Percentiles rank a stretch among this genome's conserved stretches.
Conservation (phyloP, 2,797 vertebrate species). For the Sebastes nivosus region DNA sequence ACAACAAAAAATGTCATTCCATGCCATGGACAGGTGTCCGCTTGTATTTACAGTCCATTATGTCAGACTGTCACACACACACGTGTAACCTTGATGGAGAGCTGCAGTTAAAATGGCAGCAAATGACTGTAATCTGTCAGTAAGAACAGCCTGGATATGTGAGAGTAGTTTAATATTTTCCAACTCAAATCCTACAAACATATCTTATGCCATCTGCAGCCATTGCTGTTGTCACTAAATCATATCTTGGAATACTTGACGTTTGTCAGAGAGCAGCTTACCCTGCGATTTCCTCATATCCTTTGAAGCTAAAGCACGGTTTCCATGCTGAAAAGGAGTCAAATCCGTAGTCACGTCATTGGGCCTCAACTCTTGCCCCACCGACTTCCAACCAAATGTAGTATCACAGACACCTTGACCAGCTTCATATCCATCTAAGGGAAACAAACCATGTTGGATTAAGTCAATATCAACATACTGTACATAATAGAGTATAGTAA, state of each 20-base stretch:
- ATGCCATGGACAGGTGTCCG: background rate
- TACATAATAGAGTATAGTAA: too few relatives aligned
- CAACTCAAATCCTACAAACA: background rate
- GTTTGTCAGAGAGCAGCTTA: conserved; percentile 66
- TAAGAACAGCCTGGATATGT: background rate
- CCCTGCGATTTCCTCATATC: conserved; percentile 99
- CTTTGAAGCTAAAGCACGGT: conserved; percentile 99
- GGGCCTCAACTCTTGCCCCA: conserved; percentile 99
- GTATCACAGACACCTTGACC: conserved; percentile 96
- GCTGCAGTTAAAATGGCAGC: background rate
- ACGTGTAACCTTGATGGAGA: background rate
- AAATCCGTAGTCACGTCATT: conserved; percentile 98
- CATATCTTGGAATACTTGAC: background rate
- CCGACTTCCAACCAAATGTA: conserved; percentile 99
- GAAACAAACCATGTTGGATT: background rate
- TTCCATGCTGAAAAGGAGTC: conserved; percentile 98
- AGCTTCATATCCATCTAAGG: conserved; percentile 93
- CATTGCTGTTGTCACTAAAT: background rate
- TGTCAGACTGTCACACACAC: background rate
- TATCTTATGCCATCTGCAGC: background rate
- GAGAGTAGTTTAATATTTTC: background rate
- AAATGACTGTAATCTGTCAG: background rate
- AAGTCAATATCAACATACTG: background rate
- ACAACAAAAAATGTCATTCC: background rate
- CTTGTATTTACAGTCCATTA: background rate